Conservation (phyloP, 64 coral and sea anemone species). For the Trachythela sp. region DNA sequence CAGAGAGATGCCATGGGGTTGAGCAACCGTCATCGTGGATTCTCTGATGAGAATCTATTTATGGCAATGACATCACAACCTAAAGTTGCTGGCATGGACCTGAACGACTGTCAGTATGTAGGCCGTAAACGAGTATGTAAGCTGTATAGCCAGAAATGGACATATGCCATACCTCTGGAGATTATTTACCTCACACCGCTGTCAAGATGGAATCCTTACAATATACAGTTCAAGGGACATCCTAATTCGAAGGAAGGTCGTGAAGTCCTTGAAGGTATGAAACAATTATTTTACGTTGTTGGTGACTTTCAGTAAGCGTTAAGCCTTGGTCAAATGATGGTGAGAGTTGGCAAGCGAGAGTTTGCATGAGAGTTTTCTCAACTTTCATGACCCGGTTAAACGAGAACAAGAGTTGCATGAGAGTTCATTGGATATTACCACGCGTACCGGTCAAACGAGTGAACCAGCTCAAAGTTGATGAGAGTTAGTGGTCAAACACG, state of each 20-base stretch:
- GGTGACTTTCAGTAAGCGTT: no score
- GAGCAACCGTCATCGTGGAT: neutral
- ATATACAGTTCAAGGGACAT: conserved; percentile 24
- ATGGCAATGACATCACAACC: conserved; percentile 22
- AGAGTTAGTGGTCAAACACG: no score
- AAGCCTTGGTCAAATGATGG: no score
- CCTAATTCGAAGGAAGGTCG: neutral
- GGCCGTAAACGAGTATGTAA: neutral
- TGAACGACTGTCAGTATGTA: neutral
- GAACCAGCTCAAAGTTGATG: no score
- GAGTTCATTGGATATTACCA: no score
- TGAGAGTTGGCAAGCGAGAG: no score
- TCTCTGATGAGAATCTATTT: conserved; percentile 27
- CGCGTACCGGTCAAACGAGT: no score
- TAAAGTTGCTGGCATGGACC: conserved; percentile 5
- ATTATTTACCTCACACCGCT: conserved; percentile 18
- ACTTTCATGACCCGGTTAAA: no score
- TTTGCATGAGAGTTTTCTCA: no score
- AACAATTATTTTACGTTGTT: no score
- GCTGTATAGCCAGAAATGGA: neutral
- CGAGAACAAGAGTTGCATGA: no score
- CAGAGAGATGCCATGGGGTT: conserved; percentile 20
- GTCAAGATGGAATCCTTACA: conserved; percentile 10
- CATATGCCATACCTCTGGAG: conserved; percentile 35
- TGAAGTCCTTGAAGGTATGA: neutral